A percentile compares a stretch with the other conserved stretches of the same genome.
phyloP scores from a whole-genome alignment of 2,797 vertebrate genomes.

The Anguilla megastoma region DNA sequence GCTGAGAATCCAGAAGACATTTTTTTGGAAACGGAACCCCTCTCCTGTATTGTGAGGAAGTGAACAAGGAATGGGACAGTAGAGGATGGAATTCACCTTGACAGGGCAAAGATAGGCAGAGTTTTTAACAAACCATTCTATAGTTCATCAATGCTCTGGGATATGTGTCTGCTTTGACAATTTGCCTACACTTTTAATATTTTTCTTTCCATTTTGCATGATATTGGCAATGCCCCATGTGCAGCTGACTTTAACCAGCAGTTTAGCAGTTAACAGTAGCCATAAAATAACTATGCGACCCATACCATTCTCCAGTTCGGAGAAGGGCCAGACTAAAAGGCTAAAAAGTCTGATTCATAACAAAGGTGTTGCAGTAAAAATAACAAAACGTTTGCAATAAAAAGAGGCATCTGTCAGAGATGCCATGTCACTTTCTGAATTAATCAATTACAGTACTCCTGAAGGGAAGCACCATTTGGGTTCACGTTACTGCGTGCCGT shows the following conservation, averaged over 20 bases:
- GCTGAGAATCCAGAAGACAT: neutral
- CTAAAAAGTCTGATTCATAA: neutral
- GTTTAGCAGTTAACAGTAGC: neutral
- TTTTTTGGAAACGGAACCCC: constrained; percentile 19
- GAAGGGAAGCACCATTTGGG: neutral
- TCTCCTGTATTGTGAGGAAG: neutral
- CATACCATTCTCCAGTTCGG: neutral
- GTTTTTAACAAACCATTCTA: neutral
- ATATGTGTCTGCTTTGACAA: neutral
- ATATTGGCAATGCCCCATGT: neutral
- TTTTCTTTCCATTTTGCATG: neutral
- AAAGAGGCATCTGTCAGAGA: neutral
- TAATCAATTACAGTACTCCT: neutral
- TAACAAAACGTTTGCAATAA: neutral
- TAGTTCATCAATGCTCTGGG: neutral
- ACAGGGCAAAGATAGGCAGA: constrained; percentile 17
- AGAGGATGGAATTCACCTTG: constrained; percentile 10
- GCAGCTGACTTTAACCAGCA: neutral
- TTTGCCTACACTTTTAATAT: neutral
- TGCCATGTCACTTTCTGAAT: neutral
- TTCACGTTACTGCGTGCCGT: neutral
- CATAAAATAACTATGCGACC: neutral
- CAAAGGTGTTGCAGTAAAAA: neutral
- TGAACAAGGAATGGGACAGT: neutral
- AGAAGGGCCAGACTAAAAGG: neutral